These are phyloP conservation scores for Eucidaris tribuloides DNA, from an alignment of 35 echinoderm and acorn worm genomes.

Conservation along the genomic window DNA sequence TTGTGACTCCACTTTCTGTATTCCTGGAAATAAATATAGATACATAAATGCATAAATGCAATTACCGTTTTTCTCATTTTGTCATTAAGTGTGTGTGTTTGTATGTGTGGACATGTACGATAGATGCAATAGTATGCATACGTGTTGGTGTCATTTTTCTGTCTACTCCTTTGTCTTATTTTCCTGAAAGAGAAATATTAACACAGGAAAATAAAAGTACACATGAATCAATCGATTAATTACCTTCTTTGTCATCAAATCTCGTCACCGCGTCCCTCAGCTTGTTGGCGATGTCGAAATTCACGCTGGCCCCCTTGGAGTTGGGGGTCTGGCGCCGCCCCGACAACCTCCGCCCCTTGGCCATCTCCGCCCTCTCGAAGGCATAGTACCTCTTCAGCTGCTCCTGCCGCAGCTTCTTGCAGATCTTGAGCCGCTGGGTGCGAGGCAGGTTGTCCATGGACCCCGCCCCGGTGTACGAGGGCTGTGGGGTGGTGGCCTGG, in stretches of 20 bases:
- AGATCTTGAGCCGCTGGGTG: constrained; percentile 64
- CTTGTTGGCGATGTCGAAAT: constrained; percentile 44
- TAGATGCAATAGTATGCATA: too few species aligned
- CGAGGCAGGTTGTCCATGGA: constrained; percentile 43
- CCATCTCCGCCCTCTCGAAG: constrained; percentile 22
- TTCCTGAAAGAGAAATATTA: too few species aligned
- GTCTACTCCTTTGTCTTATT: too few species aligned
- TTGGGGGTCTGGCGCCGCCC: constrained; percentile 19
- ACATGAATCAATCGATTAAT: too few species aligned
- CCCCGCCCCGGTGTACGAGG: background rate
- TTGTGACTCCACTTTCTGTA: too few species aligned
- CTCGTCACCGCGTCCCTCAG: constrained; percentile 69
- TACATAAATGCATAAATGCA: too few species aligned
- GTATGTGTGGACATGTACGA: too few species aligned
- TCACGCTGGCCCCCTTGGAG: constrained; percentile 36
- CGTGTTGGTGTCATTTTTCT: too few species aligned
- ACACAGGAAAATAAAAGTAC: too few species aligned
- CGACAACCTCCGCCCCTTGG: background rate
- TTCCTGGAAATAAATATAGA: too few species aligned
- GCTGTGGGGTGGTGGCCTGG: background rate
- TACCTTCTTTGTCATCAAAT: constrained; percentile 84
- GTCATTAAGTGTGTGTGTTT: too few species aligned
- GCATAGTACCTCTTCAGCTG: constrained; percentile 75
- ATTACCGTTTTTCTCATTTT: too few species aligned
- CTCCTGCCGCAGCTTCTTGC: constrained; percentile 73